Conservation (phyloP, 2,113 vertebrate genomes). For the Glaucidium brasilianum region DNA sequence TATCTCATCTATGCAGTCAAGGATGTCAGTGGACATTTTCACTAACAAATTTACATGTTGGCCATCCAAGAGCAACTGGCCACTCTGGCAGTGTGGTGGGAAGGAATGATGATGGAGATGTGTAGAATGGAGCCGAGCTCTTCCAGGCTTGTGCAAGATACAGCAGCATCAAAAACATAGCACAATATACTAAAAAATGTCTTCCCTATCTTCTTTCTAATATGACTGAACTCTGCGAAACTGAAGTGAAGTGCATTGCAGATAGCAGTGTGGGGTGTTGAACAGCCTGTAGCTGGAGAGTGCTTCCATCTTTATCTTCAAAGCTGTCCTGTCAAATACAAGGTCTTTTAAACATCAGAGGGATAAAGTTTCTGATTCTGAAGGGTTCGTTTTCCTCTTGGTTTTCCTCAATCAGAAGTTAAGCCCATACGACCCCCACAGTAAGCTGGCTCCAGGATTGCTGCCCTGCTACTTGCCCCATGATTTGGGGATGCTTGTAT, state of each 20-base stretch:
- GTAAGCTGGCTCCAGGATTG: slow-evolving; percentile 54
- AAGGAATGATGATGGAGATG: not conserved
- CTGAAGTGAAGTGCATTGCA: slow-evolving; percentile 48
- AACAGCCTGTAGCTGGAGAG: slow-evolving; percentile 72
- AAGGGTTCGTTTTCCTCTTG: slow-evolving; percentile 70
- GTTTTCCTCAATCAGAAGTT: slow-evolving; percentile 74
- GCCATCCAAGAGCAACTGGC: not conserved
- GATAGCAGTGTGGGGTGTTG: slow-evolving; percentile 65
- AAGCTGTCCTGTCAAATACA: slow-evolving; percentile 73
- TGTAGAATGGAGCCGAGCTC: rapidly evolving
- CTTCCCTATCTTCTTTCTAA: slow-evolving; percentile 28
- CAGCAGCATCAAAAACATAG: not conserved
- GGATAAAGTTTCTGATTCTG: slow-evolving; percentile 77
- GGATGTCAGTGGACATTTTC: not conserved
- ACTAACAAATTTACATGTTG: not conserved
- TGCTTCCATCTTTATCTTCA: slow-evolving; percentile 71
- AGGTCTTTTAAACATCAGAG: slow-evolving; percentile 78
- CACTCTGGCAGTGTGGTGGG: not conserved
- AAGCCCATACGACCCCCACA: slow-evolving; percentile 69
- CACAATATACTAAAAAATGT: slow-evolving; percentile 25
- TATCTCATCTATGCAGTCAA: not conserved
- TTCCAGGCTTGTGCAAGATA: not conserved
- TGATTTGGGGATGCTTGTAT: slow-evolving; percentile 46
- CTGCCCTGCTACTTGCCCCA: slow-evolving; percentile 54
- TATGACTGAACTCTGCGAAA: slow-evolving; percentile 10